Evolutionary conservation across 1,140 invertebrate species (phyloP).

Genomic region (Cydia splendana): DNA sequence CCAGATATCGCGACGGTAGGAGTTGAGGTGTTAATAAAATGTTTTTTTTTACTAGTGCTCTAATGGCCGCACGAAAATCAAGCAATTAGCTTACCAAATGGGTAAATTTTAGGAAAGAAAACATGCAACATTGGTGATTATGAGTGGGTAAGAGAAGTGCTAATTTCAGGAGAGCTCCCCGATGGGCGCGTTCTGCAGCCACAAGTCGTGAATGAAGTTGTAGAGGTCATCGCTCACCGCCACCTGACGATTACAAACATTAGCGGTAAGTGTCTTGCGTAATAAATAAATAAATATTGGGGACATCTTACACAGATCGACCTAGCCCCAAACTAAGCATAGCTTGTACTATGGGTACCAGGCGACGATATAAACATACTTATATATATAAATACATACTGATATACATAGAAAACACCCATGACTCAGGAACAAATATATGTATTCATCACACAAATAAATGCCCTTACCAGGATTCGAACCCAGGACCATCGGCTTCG

Average conservation of each 20-base stretch:
- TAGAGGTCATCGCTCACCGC: conserved; percentile 97
- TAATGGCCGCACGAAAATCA: conserved; percentile 8
- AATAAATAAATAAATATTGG: too few relatives aligned
- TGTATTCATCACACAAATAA: too few relatives aligned
- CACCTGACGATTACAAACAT: conserved; percentile 85
- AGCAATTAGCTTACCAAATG: not conserved
- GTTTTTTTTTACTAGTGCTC: not conserved
- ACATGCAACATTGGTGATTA: conserved; percentile 17
- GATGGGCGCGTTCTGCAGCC: conserved; percentile 98
- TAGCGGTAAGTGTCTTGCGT: not conserved
- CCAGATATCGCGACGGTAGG: too few relatives aligned
- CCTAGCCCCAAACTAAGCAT: too few relatives aligned
- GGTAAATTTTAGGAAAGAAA: not conserved
- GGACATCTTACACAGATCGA: too few relatives aligned
- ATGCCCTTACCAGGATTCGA: too few relatives aligned
- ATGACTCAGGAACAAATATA: too few relatives aligned
- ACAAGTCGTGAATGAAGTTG: conserved; percentile 97
- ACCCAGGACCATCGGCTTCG: too few relatives aligned
- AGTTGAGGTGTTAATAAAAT: not conserved
- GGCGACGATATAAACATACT: too few relatives aligned
- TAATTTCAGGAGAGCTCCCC: conserved; percentile 93
- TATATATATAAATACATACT: too few relatives aligned
- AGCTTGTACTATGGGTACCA: too few relatives aligned
- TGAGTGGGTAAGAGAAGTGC: conserved; percentile 2
- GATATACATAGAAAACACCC: too few relatives aligned